Conservation (phyloP, 2,888 invertebrate species). For the Omphaloscelis lunosa region DNA sequence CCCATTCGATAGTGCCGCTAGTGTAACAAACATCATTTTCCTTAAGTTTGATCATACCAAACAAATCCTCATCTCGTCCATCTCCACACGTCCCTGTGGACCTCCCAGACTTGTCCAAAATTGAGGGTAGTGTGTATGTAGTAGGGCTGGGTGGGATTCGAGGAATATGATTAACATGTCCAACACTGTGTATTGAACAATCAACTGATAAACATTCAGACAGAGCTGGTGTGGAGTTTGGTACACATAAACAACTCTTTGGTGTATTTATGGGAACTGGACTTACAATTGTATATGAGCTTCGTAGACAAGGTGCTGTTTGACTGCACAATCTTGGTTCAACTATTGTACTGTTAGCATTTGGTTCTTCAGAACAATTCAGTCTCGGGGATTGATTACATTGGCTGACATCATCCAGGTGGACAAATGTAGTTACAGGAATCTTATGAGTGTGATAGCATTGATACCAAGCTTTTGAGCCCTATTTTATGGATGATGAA, state of each 20-base stretch:
- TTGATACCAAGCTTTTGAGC: conserved; percentile 84
- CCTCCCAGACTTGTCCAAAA: conserved; percentile 71
- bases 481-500: conserved; percentile 81
- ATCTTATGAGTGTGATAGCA: conserved; percentile 86
- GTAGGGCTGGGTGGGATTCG: conserved; percentile 81
- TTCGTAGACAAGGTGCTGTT: conserved; percentile 61
- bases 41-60: conserved; percentile 86
- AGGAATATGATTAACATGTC: conserved; percentile 85
- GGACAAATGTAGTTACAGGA: conserved; percentile 83
- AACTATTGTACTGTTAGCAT: conserved; percentile 77
- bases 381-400: conserved; percentile 59
- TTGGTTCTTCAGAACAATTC: conserved; percentile 70
- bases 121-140: conserved; percentile 81
- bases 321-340: conserved; percentile 57
- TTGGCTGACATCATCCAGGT: conserved; percentile 78
- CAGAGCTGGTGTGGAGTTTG: conserved; percentile 30
- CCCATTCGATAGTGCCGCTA: conserved; percentile 88
- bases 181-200: conserved; percentile 75
- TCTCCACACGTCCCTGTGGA: conserved; percentile 35
- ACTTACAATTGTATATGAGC: conserved; percentile 31
- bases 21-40: conserved; percentile 88
- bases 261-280: conserved; percentile 29
- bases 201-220: conserved; percentile 50
- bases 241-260: conserved; percentile 34
- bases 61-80: conserved; percentile 74